Conservation (phyloP, 30 jellyfish, hydroid and myxozoan species). For the Hydractinia echinata region DNA sequence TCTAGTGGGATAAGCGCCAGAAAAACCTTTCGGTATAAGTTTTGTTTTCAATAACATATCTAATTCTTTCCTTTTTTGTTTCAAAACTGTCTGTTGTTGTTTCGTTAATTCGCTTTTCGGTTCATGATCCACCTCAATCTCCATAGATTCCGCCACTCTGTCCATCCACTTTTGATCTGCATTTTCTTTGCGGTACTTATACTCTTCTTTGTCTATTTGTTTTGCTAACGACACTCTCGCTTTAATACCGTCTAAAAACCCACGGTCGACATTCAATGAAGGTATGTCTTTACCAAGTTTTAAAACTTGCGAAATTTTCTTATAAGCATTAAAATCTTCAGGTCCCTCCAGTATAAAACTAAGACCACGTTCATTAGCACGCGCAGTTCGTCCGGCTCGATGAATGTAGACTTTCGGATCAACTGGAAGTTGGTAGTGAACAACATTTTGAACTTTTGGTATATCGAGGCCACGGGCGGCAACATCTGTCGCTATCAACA, state of each 20-base stretch:
- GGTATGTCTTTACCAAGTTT: conserved; percentile 51
- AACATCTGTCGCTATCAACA: conserved; percentile 88
- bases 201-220: conserved; percentile 69
- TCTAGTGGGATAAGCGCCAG: conserved; percentile 75
- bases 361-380: conserved; percentile 67
- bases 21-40: conserved; percentile 73
- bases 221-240: conserved; percentile 63
- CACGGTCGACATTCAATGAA: conserved; percentile 47
- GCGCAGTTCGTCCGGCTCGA: conserved; percentile 95
- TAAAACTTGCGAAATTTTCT: conserved; percentile 52
- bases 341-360: conserved; percentile 80
- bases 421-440: conserved; percentile 84
- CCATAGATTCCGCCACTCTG: conserved; percentile 68
- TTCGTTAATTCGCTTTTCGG: conserved; percentile 20
- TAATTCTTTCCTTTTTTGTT: conserved; percentile 35
- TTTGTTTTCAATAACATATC: conserved; percentile 36
- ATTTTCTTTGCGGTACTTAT: conserved; percentile 42
- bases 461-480: conserved; percentile 98
- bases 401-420: conserved; percentile 88
- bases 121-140: conserved; percentile 50
- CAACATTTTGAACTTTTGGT: conserved; percentile 68
- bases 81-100: conserved; percentile 12
- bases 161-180: conserved; percentile 56
- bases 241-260: conserved; percentile 52
- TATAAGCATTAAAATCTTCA: conserved; percentile 63